phyloP scores from a whole-genome alignment of 1,140 invertebrate genomes.

The Magallana ariakensis region DNA sequence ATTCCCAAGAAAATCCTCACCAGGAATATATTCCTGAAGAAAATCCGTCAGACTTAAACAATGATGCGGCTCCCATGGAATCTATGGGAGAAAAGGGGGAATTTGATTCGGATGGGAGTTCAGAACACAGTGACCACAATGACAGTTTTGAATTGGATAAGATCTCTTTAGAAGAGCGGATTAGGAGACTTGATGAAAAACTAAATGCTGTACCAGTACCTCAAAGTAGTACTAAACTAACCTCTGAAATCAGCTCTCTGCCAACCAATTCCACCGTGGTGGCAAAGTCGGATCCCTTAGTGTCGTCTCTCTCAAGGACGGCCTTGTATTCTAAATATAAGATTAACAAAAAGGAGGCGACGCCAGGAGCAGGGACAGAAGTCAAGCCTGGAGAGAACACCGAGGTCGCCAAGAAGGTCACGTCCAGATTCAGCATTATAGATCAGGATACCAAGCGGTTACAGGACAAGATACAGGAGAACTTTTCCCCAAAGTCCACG shows the following conservation, averaged over 20 bases:
- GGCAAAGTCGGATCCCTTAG: not conserved
- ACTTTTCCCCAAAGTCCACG: constrained; percentile 87
- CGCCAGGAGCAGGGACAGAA: constrained; percentile 66
- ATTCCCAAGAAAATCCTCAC: constrained; percentile 50
- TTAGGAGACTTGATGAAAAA: constrained; percentile 93
- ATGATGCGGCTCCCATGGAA: constrained; percentile 29
- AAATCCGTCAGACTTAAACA: constrained; percentile 46
- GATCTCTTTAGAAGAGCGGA: constrained; percentile 89
- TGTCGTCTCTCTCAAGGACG: constrained; percentile 39
- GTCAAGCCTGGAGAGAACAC: constrained; percentile 85
- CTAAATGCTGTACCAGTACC: constrained; percentile 65
- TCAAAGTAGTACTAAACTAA: constrained; percentile 51
- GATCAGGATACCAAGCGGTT: constrained; percentile 96
- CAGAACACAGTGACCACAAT: constrained; percentile 68
- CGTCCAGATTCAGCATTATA: constrained; percentile 93
- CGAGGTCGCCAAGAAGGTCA: constrained; percentile 94
- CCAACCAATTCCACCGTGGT: constrained; percentile 6
- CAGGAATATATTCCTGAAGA: constrained; percentile 54
- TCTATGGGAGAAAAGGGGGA: constrained; percentile 33
- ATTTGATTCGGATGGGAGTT: constrained; percentile 61
- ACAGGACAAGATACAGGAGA: constrained; percentile 89
- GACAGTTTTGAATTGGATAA: constrained; percentile 59
- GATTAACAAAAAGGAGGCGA: constrained; percentile 78
- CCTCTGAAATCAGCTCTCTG: constrained; percentile 34
- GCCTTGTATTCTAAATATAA: constrained; percentile 79